A percentile compares a stretch with the other conserved stretches of the same genome.
Conservation (phyloP, 2,888 invertebrate genomes). For the Eretmocerus hayati region DNA sequence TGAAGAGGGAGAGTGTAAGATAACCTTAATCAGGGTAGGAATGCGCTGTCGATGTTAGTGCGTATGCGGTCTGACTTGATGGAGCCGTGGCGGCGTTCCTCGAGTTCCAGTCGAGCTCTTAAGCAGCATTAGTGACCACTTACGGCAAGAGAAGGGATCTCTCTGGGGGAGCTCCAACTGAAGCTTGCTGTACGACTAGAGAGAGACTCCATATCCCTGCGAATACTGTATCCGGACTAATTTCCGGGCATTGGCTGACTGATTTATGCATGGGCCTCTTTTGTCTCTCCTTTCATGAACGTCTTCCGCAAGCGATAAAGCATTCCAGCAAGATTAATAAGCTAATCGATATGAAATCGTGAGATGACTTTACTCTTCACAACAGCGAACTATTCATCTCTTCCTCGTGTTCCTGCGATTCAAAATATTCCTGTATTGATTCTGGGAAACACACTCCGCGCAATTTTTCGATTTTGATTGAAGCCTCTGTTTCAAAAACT, state of each 20-base stretch:
- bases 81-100: conserved; percentile 28
- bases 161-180: conserved; percentile 3
- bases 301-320: no score
- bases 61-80: conserved; percentile 6
- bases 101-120: conserved; percentile 34
- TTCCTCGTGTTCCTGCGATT: no score
- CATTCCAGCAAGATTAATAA: no score
- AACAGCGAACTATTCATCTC: no score
- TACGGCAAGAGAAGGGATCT: conserved; percentile 19
- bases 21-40: conserved; percentile 33
- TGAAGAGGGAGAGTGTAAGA: conserved; percentile 4
- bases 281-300: neutral
- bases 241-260: conserved; percentile 20
- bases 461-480: no score
- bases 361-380: no score
- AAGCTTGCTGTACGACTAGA: no score
- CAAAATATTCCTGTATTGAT: no score
- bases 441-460: no score
- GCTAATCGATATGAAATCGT: no score
- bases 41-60: conserved; percentile 36
- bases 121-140: conserved; percentile 39
- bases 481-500: no score
- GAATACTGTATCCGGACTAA: conserved; percentile 6
- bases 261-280: conserved; percentile 7
- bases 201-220: neutral